phyloP scores from a whole-genome alignment of 2,797 vertebrate species.

The Pseudochaenichthys georgianus region DNA sequence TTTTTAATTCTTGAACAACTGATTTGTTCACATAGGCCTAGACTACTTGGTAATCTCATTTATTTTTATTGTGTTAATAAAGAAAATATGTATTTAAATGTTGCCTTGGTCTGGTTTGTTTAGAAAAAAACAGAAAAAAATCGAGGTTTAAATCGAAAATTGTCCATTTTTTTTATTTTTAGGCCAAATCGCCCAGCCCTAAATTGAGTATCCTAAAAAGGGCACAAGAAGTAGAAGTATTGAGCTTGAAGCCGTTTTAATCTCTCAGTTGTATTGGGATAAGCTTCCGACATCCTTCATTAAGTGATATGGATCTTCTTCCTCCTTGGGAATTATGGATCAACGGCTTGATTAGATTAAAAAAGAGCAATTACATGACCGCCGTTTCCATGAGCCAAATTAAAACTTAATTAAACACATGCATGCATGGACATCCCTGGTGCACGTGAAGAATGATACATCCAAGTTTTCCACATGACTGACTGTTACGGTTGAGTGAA shows the following conservation, averaged over 20 bases:
- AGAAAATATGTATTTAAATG: too few species aligned
- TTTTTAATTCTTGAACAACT: too few species aligned
- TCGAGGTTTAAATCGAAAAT: too few species aligned
- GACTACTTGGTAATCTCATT: too few species aligned
- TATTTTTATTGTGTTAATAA: too few species aligned
- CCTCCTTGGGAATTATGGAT: neutral
- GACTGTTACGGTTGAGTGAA: neutral
- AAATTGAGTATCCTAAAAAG: too few species aligned
- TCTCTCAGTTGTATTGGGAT: neutral
- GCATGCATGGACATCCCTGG: neutral
- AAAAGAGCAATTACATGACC: neutral
- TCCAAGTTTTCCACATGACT: neutral
- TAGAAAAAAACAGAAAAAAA: too few species aligned
- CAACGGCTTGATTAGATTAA: constrained; percentile 17
- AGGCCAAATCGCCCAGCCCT: too few species aligned
- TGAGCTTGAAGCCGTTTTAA: neutral
- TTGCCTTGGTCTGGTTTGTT: too few species aligned
- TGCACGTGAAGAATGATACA: neutral
- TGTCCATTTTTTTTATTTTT: too few species aligned
- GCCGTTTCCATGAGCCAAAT: neutral
- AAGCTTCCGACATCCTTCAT: neutral
- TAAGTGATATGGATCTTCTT: neutral
- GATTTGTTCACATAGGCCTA: too few species aligned
- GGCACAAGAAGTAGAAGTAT: neutral
- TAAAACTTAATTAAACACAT: constrained; percentile 2